Evolutionary conservation across 2,113 vertebrate genomes (phyloP).

Genomic region (Pelecanoides urinatrix): DNA sequence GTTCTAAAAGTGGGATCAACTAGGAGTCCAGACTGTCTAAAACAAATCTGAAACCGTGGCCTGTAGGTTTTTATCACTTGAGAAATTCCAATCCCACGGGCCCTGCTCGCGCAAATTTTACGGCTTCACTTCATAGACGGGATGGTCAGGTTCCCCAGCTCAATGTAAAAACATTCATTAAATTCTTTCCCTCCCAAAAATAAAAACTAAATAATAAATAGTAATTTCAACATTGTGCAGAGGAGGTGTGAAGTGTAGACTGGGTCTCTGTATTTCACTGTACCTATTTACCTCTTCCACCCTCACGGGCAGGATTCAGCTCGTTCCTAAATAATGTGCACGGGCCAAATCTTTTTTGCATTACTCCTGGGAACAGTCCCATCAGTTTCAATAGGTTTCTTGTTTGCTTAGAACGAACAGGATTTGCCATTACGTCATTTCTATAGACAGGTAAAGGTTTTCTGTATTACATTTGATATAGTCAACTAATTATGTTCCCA

Average conservation of each 20-base stretch:
- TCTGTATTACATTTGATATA: background rate
- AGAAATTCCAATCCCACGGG: background rate
- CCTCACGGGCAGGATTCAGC: rapidly evolving
- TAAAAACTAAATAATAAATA: background rate
- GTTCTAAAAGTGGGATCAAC: background rate
- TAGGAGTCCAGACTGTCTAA: background rate
- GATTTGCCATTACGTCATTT: background rate
- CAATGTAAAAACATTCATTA: background rate
- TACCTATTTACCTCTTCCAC: background rate
- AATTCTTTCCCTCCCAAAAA: too few relatives aligned
- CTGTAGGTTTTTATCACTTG: background rate
- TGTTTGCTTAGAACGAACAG: background rate
- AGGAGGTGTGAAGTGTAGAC: background rate
- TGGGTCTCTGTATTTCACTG: background rate
- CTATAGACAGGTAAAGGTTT: background rate
- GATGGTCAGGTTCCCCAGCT: background rate
- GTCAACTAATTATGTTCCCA: background rate
- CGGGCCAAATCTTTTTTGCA: background rate
- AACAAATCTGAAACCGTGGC: background rate
- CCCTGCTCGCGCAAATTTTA: rapidly evolving
- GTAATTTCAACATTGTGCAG: background rate
- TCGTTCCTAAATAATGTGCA: background rate
- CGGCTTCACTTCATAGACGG: background rate
- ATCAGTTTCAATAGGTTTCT: background rate
- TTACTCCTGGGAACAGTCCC: background rate